These are phyloP conservation scores for Tridacna crocea DNA, from an alignment of 2,888 invertebrate species.

Conservation along the genomic window DNA sequence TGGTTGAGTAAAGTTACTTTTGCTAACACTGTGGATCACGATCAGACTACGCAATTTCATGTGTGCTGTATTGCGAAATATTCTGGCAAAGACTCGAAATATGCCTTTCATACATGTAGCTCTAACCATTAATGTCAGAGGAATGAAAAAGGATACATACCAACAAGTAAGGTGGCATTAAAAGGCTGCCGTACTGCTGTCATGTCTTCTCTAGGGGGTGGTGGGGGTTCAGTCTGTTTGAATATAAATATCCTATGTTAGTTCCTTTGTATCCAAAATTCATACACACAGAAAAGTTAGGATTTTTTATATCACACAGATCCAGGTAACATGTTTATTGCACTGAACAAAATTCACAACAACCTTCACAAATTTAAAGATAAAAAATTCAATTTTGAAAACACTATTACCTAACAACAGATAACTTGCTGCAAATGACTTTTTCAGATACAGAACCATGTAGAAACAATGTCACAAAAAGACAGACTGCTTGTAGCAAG, in stretches of 20 bases:
- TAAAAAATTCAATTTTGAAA: no score
- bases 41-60: neutral
- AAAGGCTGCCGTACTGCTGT: conserved; percentile 17
- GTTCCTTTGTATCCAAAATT: neutral
- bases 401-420: no score
- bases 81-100: no score
- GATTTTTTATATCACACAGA: neutral
- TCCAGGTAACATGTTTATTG: neutral
- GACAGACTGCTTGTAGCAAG: no score
- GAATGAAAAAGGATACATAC: conserved; percentile 3
- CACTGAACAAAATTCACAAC: no score
- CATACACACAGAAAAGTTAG: neutral
- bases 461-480: no score
- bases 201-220: neutral
- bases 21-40: neutral
- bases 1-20: neutral
- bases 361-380: no score
- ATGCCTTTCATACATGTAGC: no score
- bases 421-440: no score
- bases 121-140: neutral
- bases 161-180: conserved; percentile 16
- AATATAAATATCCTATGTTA: conserved; percentile 17
- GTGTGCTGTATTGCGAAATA: no score
- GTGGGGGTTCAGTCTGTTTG: conserved; percentile 23
- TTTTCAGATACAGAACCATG: no score